These are phyloP conservation scores for Hystrix cristata DNA, from an alignment of 2,113 vertebrate species.

Conservation along the genomic window DNA sequence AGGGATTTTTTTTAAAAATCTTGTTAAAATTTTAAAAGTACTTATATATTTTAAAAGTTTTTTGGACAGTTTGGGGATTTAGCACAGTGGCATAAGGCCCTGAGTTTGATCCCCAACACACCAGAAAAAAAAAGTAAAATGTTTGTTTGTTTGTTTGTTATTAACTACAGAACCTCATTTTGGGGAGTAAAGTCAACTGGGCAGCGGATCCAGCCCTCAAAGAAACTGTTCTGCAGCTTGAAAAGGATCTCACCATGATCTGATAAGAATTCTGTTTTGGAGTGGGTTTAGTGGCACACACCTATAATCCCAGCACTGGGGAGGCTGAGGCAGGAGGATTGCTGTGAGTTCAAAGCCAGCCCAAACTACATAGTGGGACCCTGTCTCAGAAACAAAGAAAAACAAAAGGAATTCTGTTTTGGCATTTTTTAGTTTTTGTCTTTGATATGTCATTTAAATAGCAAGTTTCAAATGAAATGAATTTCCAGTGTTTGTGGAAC, in stretches of 20 bases:
- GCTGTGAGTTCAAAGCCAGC: too few species aligned
- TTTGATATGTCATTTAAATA: constrained; percentile 21
- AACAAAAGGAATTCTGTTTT: neutral
- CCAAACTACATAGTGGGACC: too few species aligned
- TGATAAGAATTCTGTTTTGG: neutral
- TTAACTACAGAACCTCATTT: constrained; percentile 85
- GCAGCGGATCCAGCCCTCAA: constrained; percentile 86
- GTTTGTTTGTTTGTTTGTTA: neutral
- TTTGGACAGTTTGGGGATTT: too few species aligned
- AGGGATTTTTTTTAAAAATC: neutral
- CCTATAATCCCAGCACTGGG: too few species aligned
- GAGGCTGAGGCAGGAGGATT: too few species aligned
- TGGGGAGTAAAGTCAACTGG: constrained; percentile 88
- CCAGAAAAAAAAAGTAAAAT: too few species aligned
- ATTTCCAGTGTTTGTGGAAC: neutral
- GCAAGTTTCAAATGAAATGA: constrained; percentile 47
- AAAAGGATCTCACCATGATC: constrained; percentile 74
- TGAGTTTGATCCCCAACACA: too few species aligned
- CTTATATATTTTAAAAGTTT: neutral
- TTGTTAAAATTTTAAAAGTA: neutral
- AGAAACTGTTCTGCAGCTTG: constrained; percentile 85
- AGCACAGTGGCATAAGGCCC: too few species aligned
- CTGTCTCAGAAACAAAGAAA: too few species aligned
- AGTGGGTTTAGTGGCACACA: too few species aligned
- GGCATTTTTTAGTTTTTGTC: neutral